Evolutionary conservation across 2,113 vertebrate genomes (phyloP).

Genomic region (Echinops telfairi): DNA sequence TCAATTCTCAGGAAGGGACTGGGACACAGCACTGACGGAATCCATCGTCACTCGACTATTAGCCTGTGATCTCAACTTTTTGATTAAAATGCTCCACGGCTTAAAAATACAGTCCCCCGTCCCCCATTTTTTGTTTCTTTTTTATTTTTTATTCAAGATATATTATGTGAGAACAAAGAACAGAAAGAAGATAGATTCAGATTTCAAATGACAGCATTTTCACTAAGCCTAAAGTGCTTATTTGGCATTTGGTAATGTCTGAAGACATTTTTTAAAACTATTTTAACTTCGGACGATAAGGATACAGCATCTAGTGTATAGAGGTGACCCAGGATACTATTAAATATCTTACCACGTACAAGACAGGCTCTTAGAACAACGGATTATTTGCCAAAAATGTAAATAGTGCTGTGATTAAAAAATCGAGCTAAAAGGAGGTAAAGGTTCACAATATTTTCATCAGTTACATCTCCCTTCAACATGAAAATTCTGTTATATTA

Average conservation of each 20-base stretch:
- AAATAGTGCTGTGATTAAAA: not conserved
- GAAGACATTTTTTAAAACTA: not conserved
- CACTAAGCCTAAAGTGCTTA: not conserved
- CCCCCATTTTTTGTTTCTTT: not conserved
- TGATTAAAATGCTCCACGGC: not conserved
- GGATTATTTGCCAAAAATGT: not conserved
- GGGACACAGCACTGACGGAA: not conserved
- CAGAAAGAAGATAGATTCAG: not conserved
- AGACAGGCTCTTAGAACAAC: not conserved
- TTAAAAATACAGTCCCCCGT: not conserved
- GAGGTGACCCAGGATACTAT: not conserved
- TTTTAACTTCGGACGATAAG: not conserved
- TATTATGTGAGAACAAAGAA: fast-evolving
- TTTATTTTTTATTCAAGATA: constrained; percentile 30
- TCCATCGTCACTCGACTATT: not conserved
- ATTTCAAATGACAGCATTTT: not conserved
- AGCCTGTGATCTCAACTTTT: not conserved
- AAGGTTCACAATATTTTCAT: not conserved
- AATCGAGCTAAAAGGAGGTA: not conserved
- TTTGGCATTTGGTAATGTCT: not conserved
- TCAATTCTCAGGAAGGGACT: constrained; percentile 67
- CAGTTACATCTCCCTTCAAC: not conserved
- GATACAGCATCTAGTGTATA: not conserved
- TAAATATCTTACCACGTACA: not conserved
- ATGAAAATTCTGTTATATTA: not conserved